Conservation (phyloP, 2,113 vertebrate genomes). For the Trinectes maculatus region DNA sequence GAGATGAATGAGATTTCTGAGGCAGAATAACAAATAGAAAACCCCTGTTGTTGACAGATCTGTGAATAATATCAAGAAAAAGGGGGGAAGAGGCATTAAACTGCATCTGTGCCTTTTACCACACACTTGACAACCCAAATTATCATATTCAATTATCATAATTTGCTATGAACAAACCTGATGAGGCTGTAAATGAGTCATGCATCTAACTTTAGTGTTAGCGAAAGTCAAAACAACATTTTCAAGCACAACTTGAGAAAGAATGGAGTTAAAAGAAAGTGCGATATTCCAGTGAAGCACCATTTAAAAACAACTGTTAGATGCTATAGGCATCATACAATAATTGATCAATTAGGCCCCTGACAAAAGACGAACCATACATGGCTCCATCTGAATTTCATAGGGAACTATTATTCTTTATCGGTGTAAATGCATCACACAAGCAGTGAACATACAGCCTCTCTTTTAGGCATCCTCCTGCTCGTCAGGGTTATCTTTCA, state of each 20-base stretch:
- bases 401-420: not conserved
- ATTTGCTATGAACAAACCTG: conserved; percentile 14
- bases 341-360: not conserved
- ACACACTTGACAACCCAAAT: conserved; percentile 21
- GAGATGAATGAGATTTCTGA: conserved; percentile 10
- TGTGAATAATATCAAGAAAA: conserved; percentile 14
- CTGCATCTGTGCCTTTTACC: not conserved
- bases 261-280: not conserved
- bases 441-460: not conserved
- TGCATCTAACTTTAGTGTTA: conserved; percentile 19
- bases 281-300: no score
- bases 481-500: conserved; percentile 27
- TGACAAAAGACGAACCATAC: not conserved
- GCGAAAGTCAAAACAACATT: conserved; percentile 2
- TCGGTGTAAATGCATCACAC: conserved; percentile 5
- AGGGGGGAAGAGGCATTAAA: not conserved
- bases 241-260: not conserved
- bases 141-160: conserved; percentile 24
- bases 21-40: conserved; percentile 38
- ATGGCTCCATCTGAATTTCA: conserved; percentile 4
- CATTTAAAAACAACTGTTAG: no score
- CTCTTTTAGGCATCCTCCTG: not conserved
- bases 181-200: conserved; percentile 36
- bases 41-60: conserved; percentile 8
- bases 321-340: not conserved